A percentile compares a stretch with the other conserved stretches of the same genome.
phyloP scores from a whole-genome alignment of 2,797 vertebrate genomes.

The Petrocephalus sullivani region DNA sequence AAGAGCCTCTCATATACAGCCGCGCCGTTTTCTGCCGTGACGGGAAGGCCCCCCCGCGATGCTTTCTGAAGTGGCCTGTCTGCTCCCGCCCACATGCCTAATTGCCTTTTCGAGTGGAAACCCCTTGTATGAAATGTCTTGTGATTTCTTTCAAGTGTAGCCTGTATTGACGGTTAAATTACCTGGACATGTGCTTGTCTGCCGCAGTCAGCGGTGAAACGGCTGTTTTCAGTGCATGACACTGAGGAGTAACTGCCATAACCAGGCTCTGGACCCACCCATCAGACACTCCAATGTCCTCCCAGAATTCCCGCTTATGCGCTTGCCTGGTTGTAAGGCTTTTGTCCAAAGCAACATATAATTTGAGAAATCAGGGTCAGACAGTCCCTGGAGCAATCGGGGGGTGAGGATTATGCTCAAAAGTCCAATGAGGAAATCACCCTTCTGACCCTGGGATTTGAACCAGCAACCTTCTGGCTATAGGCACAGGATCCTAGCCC shows the following conservation, averaged over 20 bases:
- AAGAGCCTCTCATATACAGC: neutral
- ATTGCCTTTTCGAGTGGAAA: slow-evolving; percentile 3
- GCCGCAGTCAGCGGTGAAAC: neutral
- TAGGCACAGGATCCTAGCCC: neutral
- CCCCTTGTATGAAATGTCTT: neutral
- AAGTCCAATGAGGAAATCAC: neutral
- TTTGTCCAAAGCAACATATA: neutral
- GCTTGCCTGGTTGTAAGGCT: neutral
- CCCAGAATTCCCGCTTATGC: neutral
- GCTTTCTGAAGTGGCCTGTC: neutral
- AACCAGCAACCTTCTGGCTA: neutral
- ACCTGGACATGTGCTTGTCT: neutral
- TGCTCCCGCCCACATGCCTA: neutral
- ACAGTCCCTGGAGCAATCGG: neutral
- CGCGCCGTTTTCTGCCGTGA: neutral
- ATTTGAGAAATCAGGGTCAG: neutral
- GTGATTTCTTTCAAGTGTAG: neutral
- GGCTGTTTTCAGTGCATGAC: neutral
- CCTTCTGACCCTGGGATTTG: neutral
- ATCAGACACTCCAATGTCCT: neutral
- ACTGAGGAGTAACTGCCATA: neutral
- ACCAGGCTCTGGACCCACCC: neutral
- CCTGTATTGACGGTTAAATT: neutral
- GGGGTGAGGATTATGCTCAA: neutral
- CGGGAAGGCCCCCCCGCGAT: neutral